Base-by-base conservation (phyloP, 2,888 invertebrate species). In the Cataglyphis cursor region DNA sequence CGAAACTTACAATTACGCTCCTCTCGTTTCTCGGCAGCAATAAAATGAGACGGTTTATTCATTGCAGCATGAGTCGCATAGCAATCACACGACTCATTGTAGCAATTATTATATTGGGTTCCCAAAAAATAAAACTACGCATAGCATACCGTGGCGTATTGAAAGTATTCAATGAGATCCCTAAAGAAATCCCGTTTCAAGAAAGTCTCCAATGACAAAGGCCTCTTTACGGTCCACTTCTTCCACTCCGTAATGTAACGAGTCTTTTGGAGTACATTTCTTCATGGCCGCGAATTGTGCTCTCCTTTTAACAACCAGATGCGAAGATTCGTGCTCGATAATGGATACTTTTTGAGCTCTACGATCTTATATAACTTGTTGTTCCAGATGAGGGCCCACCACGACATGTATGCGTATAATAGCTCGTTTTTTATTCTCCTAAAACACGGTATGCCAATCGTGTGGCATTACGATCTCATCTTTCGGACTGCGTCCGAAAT, bases 201-300 rank as follows among this genome's bases (percentile, higher is more conserved):
- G 90, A 86, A 90, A 90, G 90, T 85, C 84, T 90, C 90, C 87
- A 90, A 89, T 90, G 90, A 90, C 90, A 90, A 90, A 90, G 90
- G 87, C 85, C 89, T 90, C 90, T 90, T 90, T 89, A 90, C 90
- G 88, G 88, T 82, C 81, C 82, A 81, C 35, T 65, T 65, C 80
- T 83, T 82, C 85, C 86, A 70, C 85, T 84, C 81, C 70, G 76
- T 75, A 86, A 84, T 81, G 87, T 88, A 88, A 90, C 86, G 88
- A 90, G 87, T 88, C 87, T 81, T 84, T 64, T 83, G 76, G 78
- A 90, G 89, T 87, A 75, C 86, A 74, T 90, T 84, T 84, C 48
- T 83, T 88, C 85, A 87, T 84, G 87, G 90, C 73, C 83, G 86
- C 54, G 73, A 64, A 84, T 68, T 83, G 74, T 83, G 74, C 35